These are phyloP conservation scores for Poecile atricapillus DNA, from an alignment of 2,113 vertebrate species.

Conservation along the genomic window DNA sequence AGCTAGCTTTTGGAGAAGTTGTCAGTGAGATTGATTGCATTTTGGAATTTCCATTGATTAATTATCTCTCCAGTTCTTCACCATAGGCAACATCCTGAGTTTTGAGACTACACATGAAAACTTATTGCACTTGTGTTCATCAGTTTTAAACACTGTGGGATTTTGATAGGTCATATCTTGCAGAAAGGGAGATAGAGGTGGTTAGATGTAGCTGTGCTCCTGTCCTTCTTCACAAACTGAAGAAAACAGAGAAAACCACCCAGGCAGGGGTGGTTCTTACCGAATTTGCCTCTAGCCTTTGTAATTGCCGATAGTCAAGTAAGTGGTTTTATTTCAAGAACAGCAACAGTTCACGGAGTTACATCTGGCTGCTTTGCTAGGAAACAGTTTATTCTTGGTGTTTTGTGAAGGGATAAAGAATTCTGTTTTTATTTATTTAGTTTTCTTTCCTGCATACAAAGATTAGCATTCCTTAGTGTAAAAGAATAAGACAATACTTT, in stretches of 20 bases:
- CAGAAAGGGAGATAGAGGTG: background rate
- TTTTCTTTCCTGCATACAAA: background rate
- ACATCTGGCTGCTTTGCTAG: background rate
- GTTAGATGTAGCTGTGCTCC: background rate
- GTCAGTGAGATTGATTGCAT: conserved; percentile 70
- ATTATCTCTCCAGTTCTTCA: conserved; percentile 59
- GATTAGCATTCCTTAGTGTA: background rate
- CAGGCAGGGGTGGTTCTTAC: background rate
- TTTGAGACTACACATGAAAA: conserved; percentile 6
- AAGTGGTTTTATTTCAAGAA: background rate
- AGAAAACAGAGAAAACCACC: background rate
- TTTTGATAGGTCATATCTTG: background rate
- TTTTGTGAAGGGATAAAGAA: background rate
- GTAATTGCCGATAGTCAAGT: background rate
- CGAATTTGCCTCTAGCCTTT: background rate
- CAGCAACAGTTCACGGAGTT: background rate
- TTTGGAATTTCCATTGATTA: conserved; percentile 67
- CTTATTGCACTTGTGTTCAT: background rate
- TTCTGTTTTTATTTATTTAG: background rate
- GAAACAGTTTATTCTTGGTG: background rate
- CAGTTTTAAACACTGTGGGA: background rate
- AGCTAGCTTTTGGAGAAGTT: conserved; percentile 58
- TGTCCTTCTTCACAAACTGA: background rate
- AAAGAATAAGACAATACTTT: background rate
- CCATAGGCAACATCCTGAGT: conserved; percentile 24